Conservation (phyloP, 2,888 invertebrate species). For the Frankliniella intonsa region DNA sequence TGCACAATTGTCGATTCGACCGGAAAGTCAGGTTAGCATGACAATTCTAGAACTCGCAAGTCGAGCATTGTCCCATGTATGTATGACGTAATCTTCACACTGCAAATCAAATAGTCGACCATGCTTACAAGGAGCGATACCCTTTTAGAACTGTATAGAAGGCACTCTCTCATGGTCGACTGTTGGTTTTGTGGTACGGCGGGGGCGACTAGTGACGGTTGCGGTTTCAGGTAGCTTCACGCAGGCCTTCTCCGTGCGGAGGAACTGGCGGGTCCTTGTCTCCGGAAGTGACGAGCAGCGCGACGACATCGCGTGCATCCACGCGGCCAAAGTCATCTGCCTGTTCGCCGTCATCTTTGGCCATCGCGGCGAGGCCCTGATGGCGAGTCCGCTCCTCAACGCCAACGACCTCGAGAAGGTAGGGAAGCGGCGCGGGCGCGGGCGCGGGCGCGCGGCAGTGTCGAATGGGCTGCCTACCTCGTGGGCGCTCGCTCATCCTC, state of each 20-base stretch:
- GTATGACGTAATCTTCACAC: not conserved
- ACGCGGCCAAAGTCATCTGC: not conserved
- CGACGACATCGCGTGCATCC: not conserved
- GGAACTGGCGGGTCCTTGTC: not conserved
- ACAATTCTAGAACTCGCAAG: not conserved
- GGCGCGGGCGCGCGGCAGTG: not conserved
- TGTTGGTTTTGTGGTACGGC: not conserved
- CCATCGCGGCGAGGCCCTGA: conserved; percentile 1
- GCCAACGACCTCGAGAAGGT: not conserved
- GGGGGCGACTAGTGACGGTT: too few species aligned
- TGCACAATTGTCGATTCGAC: not conserved
- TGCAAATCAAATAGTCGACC: too few species aligned
- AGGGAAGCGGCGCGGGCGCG: not conserved
- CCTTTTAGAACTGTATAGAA: too few species aligned
- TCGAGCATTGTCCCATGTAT: not conserved
- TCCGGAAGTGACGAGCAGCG: not conserved
- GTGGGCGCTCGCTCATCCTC: not conserved
- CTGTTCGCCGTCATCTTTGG: not conserved
- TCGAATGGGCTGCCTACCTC: not conserved
- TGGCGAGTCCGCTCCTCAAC: not conserved
- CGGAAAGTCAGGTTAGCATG: not conserved
- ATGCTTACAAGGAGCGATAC: too few species aligned
- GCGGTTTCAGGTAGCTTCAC: not conserved
- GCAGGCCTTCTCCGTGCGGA: not conserved
- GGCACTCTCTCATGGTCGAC: not conserved